Evolutionary conservation across 2,797 vertebrate genomes (phyloP).

Genomic region (Platyrinchus mystaceus): DNA sequence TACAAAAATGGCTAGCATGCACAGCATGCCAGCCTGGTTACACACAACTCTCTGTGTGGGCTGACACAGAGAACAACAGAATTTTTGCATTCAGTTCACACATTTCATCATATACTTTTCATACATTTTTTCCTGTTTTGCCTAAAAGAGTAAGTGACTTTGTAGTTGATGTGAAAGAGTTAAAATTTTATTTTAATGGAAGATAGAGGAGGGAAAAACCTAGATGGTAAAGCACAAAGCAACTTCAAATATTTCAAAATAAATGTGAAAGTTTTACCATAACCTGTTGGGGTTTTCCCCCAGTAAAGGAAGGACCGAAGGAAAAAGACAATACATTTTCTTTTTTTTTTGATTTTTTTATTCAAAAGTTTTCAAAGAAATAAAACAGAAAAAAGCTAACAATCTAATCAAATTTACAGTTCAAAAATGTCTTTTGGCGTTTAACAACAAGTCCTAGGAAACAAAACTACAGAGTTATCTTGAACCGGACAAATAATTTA

Average conservation of each 20-base stretch:
- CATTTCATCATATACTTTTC: neutral
- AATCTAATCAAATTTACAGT: constrained; percentile 92
- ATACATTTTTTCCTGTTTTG: neutral
- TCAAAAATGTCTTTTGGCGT: constrained; percentile 91
- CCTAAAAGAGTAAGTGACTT: neutral
- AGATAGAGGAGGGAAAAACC: neutral
- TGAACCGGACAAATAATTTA: constrained; percentile 94
- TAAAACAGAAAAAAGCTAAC: constrained; percentile 94
- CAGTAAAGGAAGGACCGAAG: neutral
- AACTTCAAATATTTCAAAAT: neutral
- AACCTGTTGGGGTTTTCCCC: neutral
- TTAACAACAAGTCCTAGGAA: constrained; percentile 92
- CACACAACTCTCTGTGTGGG: fast-evolving
- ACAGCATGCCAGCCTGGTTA: neutral
- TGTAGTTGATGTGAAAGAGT: neutral
- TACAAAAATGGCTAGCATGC: neutral
- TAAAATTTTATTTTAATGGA: neutral
- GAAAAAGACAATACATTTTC: constrained; percentile 56
- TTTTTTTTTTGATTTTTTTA: constrained; percentile 84
- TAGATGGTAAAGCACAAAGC: neutral
- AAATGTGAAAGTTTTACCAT: neutral
- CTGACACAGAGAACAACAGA: neutral
- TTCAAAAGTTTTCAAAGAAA: constrained; percentile 95
- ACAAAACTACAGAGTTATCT: constrained; percentile 90
- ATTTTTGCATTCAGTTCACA: neutral